Conservation (phyloP, 2,797 vertebrate genomes). For the Tadarida brasiliensis region DNA sequence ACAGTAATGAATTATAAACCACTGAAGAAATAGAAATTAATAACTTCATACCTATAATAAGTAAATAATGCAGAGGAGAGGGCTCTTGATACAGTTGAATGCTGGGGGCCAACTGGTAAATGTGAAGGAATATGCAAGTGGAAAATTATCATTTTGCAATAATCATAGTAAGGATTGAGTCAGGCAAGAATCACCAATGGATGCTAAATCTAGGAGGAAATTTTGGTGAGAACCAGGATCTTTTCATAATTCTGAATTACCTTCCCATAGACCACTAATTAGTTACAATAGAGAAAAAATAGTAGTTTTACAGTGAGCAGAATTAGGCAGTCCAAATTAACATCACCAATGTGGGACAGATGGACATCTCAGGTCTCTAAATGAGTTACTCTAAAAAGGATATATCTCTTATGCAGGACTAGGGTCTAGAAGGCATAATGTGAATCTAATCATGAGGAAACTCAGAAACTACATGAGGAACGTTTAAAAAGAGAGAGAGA, state of each 20-base stretch:
- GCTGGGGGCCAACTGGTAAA: background rate
- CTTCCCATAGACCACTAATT: background rate
- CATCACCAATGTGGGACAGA: background rate
- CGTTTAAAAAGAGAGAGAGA: background rate
- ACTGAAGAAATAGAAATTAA: conserved; percentile 18
- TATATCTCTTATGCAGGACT: background rate
- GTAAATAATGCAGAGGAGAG: background rate
- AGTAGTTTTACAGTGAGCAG: conserved; percentile 11
- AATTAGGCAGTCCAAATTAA: background rate
- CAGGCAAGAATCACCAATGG: background rate
- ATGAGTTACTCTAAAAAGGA: background rate
- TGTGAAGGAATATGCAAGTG: background rate
- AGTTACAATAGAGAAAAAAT: conserved; percentile 2
- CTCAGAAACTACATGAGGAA: background rate
- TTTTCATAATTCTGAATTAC: conserved; percentile 5
- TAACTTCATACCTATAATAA: background rate
- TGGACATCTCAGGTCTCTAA: background rate
- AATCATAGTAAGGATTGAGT: background rate
- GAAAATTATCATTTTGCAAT: background rate
- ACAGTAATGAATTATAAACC: background rate
- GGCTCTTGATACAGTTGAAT: background rate
- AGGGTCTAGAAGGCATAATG: background rate
- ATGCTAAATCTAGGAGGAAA: background rate
- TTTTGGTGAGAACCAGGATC: background rate
- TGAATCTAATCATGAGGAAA: background rate